These are phyloP conservation scores for Takifugu ocellatus DNA, from an alignment of 2,797 vertebrate genomes.

Conservation along the genomic window DNA sequence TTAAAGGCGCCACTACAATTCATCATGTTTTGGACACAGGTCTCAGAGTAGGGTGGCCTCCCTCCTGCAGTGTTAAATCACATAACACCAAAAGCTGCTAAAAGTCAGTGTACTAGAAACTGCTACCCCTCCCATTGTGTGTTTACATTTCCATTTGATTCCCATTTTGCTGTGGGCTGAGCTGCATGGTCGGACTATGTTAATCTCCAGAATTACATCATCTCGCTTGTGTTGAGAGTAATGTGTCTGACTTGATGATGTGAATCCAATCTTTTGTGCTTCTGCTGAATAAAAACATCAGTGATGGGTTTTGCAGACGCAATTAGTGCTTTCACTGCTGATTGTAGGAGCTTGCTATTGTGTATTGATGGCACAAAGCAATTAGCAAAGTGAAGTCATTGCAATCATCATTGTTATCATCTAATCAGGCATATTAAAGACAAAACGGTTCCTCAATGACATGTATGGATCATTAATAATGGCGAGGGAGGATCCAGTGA, in stretches of 20 bases:
- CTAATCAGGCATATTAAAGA: constrained; percentile 50
- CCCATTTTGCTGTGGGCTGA: constrained; percentile 42
- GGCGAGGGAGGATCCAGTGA: constrained; percentile 3
- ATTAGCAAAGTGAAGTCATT: constrained; percentile 63
- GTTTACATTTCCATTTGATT: constrained; percentile 53
- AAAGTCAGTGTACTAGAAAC: constrained; percentile 58
- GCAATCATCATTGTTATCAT: constrained; percentile 50
- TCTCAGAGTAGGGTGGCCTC: constrained; percentile 13
- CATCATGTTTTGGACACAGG: constrained; percentile 51
- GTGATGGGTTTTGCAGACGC: constrained; percentile 61
- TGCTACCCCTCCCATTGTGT: constrained; percentile 37
- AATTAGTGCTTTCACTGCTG: constrained; percentile 58
- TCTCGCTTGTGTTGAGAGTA: constrained; percentile 51
- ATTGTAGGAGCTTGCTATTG: constrained; percentile 46
- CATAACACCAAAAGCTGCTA: constrained; percentile 23
- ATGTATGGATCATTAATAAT: constrained; percentile 33
- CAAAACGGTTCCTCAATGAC: constrained; percentile 48
- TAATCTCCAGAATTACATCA: constrained; percentile 58
- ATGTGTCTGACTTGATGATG: constrained; percentile 51
- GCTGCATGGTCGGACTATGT: constrained; percentile 37
- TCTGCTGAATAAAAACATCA: constrained; percentile 40
- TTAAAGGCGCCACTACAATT: constrained; percentile 39
- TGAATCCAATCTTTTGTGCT: constrained; percentile 57
- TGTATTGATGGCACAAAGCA: constrained; percentile 59
- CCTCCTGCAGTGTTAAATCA: constrained; percentile 28